These are phyloP conservation scores for Triplophysa tibetana DNA, from an alignment of 2,113 vertebrate species.

Conservation along the genomic window DNA sequence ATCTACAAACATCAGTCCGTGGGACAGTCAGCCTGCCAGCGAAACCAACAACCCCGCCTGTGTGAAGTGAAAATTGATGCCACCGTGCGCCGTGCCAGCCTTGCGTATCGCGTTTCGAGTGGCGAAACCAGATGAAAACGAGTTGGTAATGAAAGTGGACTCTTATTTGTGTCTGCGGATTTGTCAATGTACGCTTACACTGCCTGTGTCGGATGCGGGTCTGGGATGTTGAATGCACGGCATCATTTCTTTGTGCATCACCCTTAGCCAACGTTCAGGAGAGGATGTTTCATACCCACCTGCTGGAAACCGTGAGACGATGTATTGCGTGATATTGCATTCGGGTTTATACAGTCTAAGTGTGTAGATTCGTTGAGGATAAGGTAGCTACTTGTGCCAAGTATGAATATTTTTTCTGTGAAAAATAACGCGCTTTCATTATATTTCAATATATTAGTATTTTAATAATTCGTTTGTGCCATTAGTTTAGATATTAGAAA, in stretches of 20 bases:
- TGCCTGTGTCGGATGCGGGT: background rate
- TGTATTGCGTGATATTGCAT: background rate
- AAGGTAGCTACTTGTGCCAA: background rate
- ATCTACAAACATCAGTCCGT: background rate
- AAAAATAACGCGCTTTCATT: background rate
- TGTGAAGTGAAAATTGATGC: constrained; percentile 4
- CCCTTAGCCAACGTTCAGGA: no score
- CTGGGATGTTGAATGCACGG: background rate
- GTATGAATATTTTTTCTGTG: background rate
- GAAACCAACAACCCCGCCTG: background rate
- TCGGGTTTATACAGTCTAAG: background rate
- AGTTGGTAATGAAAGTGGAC: background rate
- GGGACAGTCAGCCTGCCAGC: constrained; percentile 6
- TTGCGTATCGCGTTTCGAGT: background rate
- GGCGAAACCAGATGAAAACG: background rate
- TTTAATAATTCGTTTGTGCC: no score
- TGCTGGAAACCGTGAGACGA: background rate
- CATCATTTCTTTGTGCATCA: background rate
- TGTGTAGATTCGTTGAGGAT: background rate
- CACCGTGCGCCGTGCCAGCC: constrained; percentile 14
- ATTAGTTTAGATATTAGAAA: no score
- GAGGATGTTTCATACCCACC: background rate
- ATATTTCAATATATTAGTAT: background rate
- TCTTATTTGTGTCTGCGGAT: background rate
- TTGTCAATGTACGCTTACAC: background rate